Percentiles rank a stretch among this genome's conserved stretches.
Evolutionary conservation across 1,140 invertebrate genomes (phyloP).

Genomic region (Rhynchophorus ferrugineus): DNA sequence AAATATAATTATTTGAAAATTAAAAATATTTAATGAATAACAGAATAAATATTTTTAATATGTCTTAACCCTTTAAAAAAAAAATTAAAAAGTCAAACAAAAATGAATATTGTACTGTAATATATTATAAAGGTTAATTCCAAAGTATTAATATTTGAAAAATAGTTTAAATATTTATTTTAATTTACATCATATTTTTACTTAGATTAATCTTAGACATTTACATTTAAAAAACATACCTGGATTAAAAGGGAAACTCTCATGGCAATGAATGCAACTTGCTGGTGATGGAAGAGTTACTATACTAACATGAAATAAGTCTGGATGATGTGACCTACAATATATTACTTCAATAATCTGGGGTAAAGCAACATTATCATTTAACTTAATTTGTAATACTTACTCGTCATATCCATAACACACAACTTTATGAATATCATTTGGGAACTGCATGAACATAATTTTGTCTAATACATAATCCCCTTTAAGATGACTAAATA

Average conservation of each 20-base stretch:
- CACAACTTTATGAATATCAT: constrained; percentile 37
- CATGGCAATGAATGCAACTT: constrained; percentile 36
- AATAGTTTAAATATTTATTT: too few species aligned
- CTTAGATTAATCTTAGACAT: too few species aligned
- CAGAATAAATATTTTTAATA: too few species aligned
- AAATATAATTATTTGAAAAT: too few species aligned
- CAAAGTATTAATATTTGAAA: too few species aligned
- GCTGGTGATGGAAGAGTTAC: constrained; percentile 36
- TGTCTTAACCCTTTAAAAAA: too few species aligned
- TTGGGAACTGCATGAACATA: constrained; percentile 39
- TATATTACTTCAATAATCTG: neutral
- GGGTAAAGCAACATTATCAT: constrained; percentile 1
- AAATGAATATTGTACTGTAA: neutral
- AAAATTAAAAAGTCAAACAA: neutral
- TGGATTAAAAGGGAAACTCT: constrained; percentile 13
- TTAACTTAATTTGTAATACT: constrained; percentile 22
- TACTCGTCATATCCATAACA: constrained; percentile 38
- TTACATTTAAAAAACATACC: too few species aligned
- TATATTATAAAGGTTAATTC: too few species aligned
- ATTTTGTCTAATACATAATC: constrained; percentile 32
- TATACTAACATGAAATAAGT: constrained; percentile 37
- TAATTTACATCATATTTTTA: too few species aligned
- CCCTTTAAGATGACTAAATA: constrained; percentile 36
- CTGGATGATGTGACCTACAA: constrained; percentile 25
- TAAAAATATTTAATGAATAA: too few species aligned